phyloP scores from a whole-genome alignment of 2,797 vertebrate genomes.

The Pseudotriccus pelzelni region DNA sequence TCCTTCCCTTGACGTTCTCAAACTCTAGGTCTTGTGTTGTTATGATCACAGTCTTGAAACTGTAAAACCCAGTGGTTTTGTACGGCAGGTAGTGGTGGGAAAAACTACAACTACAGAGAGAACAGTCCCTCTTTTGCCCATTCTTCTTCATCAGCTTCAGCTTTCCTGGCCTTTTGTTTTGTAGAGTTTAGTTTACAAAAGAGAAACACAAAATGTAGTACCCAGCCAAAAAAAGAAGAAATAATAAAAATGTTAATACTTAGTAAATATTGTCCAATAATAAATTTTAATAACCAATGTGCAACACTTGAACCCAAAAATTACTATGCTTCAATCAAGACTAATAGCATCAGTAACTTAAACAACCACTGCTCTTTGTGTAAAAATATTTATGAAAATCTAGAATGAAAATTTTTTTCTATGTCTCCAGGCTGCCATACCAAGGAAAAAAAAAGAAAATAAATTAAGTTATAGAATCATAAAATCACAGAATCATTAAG shows the following conservation, averaged over 20 bases:
- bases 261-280: not conserved
- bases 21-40: not conserved
- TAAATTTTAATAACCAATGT: not conserved
- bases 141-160: not conserved
- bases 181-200: not conserved
- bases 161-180: not conserved
- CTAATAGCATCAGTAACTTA: not conserved
- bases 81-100: not conserved
- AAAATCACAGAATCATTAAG: not conserved
- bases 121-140: not conserved
- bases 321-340: not conserved
- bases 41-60: not conserved
- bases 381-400: not conserved
- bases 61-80: not conserved
- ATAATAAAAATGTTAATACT: not conserved
- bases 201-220: not conserved
- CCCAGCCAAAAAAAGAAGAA: not conserved
- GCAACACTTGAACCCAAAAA: not conserved
- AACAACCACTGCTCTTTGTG: not conserved
- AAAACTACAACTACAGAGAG: not conserved
- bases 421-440: not conserved
- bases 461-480: not conserved
- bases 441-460: not conserved
- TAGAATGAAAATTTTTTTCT: not conserved
- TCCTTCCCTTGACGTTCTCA: not conserved